These are phyloP conservation scores for Sciurus vulgaris DNA, from an alignment of 2,797 vertebrate species.

Conservation along the genomic window DNA sequence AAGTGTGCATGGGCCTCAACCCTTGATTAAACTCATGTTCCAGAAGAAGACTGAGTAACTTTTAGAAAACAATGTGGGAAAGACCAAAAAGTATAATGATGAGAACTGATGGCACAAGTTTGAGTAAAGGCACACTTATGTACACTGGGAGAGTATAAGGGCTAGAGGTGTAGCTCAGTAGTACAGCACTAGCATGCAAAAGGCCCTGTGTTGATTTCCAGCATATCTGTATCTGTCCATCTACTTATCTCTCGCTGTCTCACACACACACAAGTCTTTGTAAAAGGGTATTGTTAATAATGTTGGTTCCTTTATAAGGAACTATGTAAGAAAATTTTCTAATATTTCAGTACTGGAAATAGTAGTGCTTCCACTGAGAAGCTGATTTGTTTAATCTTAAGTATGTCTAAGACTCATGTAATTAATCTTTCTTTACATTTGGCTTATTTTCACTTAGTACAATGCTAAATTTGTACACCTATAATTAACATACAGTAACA, in stretches of 20 bases:
- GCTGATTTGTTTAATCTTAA: slow-evolving; percentile 37
- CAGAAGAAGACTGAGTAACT: background rate
- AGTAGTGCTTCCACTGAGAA: slow-evolving; percentile 38
- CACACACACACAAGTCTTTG: too few species aligned
- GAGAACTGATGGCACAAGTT: background rate
- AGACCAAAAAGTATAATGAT: background rate
- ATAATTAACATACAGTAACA: slow-evolving; percentile 32
- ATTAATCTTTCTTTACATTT: slow-evolving; percentile 19
- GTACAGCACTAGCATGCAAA: too few species aligned
- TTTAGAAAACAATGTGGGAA: slow-evolving; percentile 28
- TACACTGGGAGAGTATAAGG: background rate
- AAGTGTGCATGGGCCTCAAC: background rate
- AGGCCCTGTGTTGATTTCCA: background rate
- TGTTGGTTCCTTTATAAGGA: background rate
- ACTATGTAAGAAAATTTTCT: slow-evolving; percentile 24
- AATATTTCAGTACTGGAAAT: background rate
- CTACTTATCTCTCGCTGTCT: too few species aligned
- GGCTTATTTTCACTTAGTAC: slow-evolving; percentile 30
- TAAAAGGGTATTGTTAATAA: background rate
- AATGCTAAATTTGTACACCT: slow-evolving; percentile 37
- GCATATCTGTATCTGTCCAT: too few species aligned
- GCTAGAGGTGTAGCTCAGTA: background rate
- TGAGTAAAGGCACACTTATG: background rate
- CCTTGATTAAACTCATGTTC: slow-evolving; percentile 4
- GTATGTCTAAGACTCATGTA: slow-evolving; percentile 25